Evolutionary conservation across 2,888 invertebrate genomes (phyloP).

Genomic region (Epsilonema sp.): DNA sequence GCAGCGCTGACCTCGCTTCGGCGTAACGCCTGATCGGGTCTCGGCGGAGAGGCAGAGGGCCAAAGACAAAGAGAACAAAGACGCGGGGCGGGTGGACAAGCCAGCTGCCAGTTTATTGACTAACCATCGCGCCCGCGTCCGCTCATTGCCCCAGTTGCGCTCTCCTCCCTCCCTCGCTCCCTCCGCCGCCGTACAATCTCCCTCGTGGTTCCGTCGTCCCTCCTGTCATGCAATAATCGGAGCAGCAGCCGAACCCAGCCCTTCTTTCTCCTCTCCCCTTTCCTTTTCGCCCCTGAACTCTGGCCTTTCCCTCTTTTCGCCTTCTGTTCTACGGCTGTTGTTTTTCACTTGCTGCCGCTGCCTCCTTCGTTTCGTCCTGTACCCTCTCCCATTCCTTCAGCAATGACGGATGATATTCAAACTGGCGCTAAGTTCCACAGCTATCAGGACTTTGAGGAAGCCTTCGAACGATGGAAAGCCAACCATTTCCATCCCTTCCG

Average conservation of each 20-base stretch:
- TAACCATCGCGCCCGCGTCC: neutral
- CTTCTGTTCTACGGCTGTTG: too few species aligned
- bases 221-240: too few species aligned
- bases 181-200: neutral
- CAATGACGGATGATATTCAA: too few species aligned
- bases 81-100: neutral
- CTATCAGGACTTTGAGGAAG: slow-evolving; percentile 16
- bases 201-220: neutral
- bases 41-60: slow-evolving; percentile 8
- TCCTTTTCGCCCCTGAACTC: too few species aligned
- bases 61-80: neutral
- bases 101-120: slow-evolving; percentile 1
- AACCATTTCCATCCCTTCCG: slow-evolving; percentile 18
- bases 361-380: too few species aligned
- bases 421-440: slow-evolving; percentile 9
- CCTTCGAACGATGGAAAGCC: slow-evolving; percentile 19
- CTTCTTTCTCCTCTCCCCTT: too few species aligned
- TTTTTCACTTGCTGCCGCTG: too few species aligned
- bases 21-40: too few species aligned
- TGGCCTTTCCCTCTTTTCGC: too few species aligned
- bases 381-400: too few species aligned
- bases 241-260: too few species aligned
- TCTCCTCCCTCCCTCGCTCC: neutral
- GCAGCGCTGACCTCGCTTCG: too few species aligned
- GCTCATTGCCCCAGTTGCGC: neutral